Evolutionary conservation across 92 coral and sea anemone species (phyloP).

Genomic region (Porites cylindrica): DNA sequence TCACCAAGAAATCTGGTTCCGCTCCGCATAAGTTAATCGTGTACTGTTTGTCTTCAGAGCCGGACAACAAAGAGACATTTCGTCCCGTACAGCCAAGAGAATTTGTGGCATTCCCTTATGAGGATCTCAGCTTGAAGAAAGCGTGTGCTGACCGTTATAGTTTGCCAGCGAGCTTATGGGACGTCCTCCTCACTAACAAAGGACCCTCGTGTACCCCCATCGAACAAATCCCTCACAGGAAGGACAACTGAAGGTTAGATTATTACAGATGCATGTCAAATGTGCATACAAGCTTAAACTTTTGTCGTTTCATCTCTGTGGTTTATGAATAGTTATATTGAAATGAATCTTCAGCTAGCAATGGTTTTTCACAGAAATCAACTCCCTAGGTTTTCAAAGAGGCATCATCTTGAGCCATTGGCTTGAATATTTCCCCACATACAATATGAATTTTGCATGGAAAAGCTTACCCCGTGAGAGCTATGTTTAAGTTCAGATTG

Average conservation of each 20-base stretch:
- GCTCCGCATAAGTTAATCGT: conserved; percentile 74
- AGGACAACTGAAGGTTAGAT: conserved; percentile 57
- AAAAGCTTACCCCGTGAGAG: neutral
- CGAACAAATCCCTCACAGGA: conserved; percentile 62
- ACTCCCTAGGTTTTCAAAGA: conserved; percentile 12
- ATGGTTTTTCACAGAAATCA: conserved; percentile 6
- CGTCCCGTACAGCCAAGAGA: too few relatives aligned
- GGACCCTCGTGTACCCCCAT: conserved; percentile 76
- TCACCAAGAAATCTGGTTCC: conserved; percentile 40
- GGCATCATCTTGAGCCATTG: neutral
- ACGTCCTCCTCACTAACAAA: conserved; percentile 67
- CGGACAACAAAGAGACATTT: neutral
- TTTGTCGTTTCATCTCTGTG: neutral
- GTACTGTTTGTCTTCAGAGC: conserved; percentile 69
- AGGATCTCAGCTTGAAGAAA: conserved; percentile 35
- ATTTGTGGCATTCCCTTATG: too few relatives aligned
- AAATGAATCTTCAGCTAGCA: neutral
- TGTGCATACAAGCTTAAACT: too few relatives aligned
- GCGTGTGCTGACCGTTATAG: conserved; percentile 68
- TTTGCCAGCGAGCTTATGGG: conserved; percentile 67
- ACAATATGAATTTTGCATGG: neutral
- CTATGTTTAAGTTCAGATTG: neutral
- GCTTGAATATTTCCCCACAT: neutral
- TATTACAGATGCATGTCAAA: neutral
- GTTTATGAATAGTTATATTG: conserved; percentile 1